These are phyloP conservation scores for Peucedramus taeniatus DNA, from an alignment of 2,113 vertebrate genomes.

Conservation along the genomic window DNA sequence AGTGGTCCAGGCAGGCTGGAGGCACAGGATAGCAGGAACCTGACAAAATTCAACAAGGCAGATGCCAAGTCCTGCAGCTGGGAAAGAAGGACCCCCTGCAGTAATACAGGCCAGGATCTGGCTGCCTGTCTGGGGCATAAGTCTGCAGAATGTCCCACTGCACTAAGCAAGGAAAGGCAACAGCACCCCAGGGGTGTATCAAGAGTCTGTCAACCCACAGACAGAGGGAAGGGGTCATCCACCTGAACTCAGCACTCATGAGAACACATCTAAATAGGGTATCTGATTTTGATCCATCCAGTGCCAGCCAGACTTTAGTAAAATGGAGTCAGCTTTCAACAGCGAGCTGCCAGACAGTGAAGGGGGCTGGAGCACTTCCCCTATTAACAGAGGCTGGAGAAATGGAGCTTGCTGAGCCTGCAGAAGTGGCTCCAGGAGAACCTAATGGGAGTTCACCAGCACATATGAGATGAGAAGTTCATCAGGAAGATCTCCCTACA, in stretches of 20 bases:
- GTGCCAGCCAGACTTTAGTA: not conserved
- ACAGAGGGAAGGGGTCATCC: not conserved
- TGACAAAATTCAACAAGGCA: not conserved
- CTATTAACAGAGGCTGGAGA: not conserved
- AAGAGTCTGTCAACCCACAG: not conserved
- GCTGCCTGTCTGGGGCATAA: not conserved
- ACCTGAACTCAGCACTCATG: not conserved
- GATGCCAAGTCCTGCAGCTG: not conserved
- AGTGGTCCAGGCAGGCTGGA: not conserved
- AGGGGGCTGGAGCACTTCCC: not conserved
- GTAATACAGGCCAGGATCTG: not conserved
- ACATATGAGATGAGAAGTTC: not conserved
- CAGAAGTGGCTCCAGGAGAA: not conserved
- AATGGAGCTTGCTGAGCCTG: not conserved
- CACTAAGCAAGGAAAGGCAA: not conserved
- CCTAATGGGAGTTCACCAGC: not conserved
- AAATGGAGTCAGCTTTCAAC: not conserved
- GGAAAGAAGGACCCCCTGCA: not conserved
- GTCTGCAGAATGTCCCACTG: not conserved
- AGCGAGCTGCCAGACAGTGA: not conserved
- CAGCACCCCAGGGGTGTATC: not conserved
- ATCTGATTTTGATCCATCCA: not conserved
- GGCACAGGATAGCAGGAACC: not conserved
- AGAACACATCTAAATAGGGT: not conserved
- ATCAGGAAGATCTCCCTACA: not conserved